Conservation (phyloP, 2,113 vertebrate genomes). For the Cynocephalus volans region DNA sequence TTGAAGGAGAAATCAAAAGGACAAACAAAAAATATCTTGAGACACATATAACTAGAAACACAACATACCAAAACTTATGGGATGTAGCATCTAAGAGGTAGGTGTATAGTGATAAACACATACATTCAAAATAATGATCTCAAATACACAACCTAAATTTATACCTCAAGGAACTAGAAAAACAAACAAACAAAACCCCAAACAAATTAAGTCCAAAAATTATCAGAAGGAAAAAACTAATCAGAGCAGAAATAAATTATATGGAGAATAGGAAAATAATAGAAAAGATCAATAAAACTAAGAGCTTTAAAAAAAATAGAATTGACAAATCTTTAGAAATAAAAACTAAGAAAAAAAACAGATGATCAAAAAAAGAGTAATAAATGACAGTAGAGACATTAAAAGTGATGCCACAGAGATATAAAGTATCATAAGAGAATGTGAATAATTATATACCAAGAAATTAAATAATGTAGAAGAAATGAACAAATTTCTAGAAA, state of each 20-base stretch:
- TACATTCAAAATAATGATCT: neutral
- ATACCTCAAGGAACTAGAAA: neutral
- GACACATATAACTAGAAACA: neutral
- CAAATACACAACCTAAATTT: neutral
- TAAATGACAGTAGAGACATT: neutral
- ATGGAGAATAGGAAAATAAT: neutral
- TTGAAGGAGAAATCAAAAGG: neutral
- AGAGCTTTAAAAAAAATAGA: neutral
- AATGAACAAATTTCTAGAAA: neutral
- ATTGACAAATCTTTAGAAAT: neutral
- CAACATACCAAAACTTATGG: neutral
- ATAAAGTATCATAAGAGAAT: neutral
- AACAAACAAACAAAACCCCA: too few species aligned
- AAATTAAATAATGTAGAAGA: neutral
- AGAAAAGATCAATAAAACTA: too few species aligned
- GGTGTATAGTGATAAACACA: neutral
- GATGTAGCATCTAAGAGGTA: neutral
- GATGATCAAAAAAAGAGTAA: neutral
- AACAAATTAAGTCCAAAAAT: neutral
- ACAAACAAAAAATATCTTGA: neutral
- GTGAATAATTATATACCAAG: neutral
- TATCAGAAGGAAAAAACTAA: neutral
- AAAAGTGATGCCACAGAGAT: neutral
- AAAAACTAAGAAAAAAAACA: neutral
- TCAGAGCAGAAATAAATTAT: neutral